Evolutionary conservation across 2,888 invertebrate species (phyloP).

Genomic region (Helleia helle): DNA sequence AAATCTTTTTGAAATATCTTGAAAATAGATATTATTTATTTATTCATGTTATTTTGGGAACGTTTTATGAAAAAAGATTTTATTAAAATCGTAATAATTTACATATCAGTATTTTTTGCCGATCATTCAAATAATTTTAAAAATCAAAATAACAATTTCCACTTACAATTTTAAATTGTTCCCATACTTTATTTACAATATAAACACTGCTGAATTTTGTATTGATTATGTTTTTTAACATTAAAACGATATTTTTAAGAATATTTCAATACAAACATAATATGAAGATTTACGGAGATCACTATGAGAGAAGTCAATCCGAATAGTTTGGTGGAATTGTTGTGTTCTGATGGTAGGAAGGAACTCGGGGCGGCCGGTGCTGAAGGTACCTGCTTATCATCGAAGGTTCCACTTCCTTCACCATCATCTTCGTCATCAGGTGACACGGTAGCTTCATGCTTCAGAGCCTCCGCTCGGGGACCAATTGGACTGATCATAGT

Average conservation of each 20-base stretch:
- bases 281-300: background rate
- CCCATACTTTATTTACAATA: conserved; percentile 5
- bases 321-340: conserved; percentile 26
- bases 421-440: conserved; percentile 61
- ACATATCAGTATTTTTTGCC: background rate
- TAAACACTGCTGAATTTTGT: background rate
- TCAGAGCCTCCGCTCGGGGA: conserved; percentile 49
- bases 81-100: too few relatives aligned
- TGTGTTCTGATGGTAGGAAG: conserved; percentile 49
- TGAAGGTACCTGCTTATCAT: conserved; percentile 41
- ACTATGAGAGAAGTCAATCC: conserved; percentile 10
- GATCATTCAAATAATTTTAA: conserved; percentile 12
- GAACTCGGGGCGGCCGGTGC: conserved; percentile 60
- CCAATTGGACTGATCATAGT: conserved; percentile 2
- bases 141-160: too few relatives aligned
- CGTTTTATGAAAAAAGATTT: too few relatives aligned
- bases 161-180: conserved; percentile 26
- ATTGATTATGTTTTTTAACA: background rate
- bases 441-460: conserved; percentile 48
- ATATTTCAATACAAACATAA: background rate
- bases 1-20: too few relatives aligned
- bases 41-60: too few relatives aligned
- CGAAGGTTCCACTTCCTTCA: conserved; percentile 55
- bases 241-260: background rate
- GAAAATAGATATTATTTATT: too few relatives aligned